Evolutionary conservation across 2,797 vertebrate genomes (phyloP).

Genomic region (Galaxias olidus): DNA sequence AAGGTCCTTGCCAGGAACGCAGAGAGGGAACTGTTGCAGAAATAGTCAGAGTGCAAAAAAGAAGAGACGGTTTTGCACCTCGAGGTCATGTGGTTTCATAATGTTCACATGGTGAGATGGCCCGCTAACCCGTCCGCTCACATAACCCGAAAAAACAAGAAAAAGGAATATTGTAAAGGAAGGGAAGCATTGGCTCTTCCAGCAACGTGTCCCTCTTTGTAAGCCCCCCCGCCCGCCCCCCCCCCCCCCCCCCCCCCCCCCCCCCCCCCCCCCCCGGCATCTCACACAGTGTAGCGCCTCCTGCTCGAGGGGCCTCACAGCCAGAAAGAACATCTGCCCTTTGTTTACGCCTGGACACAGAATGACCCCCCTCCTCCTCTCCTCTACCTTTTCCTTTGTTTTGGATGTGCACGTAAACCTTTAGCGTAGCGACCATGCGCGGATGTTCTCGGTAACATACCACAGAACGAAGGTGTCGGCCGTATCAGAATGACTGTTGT

Average conservation of each 20-base stretch:
- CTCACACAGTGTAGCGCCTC: not conserved
- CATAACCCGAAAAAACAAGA: constrained; percentile 32
- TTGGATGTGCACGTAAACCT: not conserved
- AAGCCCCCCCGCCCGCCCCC: no score
- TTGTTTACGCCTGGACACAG: not conserved
- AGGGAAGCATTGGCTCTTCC: constrained; percentile 53
- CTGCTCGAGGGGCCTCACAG: not conserved
- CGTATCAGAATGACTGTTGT: no score
- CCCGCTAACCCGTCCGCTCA: constrained; percentile 38
- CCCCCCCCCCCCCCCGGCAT: not conserved
- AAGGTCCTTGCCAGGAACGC: no score
- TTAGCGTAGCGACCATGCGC: no score
- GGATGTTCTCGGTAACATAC: no score
- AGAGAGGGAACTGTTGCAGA: no score
- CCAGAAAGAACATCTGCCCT: constrained; percentile 1
- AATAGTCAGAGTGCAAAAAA: no score
- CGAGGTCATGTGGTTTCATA: not conserved
- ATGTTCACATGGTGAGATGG: constrained; percentile 15
- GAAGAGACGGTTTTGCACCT: no score
- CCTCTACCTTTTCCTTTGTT: not conserved
- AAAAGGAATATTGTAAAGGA: constrained; percentile 30
- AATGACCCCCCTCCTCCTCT: not conserved
- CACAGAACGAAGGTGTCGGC: no score
- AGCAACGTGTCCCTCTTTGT: constrained; percentile 20
- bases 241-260: no score